Percentiles rank a stretch among this genome's conserved stretches.
These are phyloP conservation scores for Tragulus kanchil DNA, from an alignment of 2,113 vertebrate species.

Conservation along the genomic window DNA sequence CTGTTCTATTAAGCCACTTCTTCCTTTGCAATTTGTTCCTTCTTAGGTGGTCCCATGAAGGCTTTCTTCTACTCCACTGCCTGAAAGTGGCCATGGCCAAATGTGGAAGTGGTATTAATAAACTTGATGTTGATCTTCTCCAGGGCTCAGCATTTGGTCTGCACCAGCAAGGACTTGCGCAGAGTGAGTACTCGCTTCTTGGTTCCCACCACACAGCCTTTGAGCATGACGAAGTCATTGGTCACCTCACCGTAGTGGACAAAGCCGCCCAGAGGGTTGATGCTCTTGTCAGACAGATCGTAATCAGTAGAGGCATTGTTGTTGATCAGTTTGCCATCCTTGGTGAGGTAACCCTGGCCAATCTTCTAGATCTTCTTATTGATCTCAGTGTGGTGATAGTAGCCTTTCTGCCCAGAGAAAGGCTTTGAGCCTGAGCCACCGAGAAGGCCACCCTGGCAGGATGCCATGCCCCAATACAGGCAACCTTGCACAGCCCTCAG, in stretches of 20 bases:
- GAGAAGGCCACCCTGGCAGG: constrained; percentile 98
- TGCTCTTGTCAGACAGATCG: constrained; percentile 98
- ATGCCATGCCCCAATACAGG: constrained; percentile 98
- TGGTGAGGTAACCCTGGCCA: constrained; percentile 95
- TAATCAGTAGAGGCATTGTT: constrained; percentile 98
- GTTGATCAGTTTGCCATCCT: constrained; percentile 97
- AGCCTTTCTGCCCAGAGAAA: constrained; percentile 97
- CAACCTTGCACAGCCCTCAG: constrained; percentile 97
- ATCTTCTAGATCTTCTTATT: constrained; percentile 99
- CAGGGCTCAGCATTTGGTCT: constrained; percentile 94
- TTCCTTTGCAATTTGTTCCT: constrained; percentile 96
- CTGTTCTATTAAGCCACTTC: constrained; percentile 89
- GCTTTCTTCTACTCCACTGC: constrained; percentile 97
- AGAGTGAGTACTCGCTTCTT: constrained; percentile 98
- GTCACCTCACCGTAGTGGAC: constrained; percentile 98
- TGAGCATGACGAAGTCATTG: constrained; percentile 99
- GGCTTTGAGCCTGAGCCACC: constrained; percentile 88
- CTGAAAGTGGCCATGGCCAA: constrained; percentile 99
- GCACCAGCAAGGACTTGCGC: constrained; percentile 97
- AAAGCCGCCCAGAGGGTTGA: constrained; percentile 98
- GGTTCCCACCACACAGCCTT: constrained; percentile 97
- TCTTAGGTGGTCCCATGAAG: constrained; percentile 99
- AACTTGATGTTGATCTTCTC: constrained; percentile 99
- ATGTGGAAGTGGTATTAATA: constrained; percentile 99
- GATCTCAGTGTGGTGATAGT: constrained; percentile 98